Evolutionary conservation across 2,888 invertebrate genomes (phyloP), one percentile per base, ranked within the genome.

Genomic region (Rosalia funebris): DNA sequence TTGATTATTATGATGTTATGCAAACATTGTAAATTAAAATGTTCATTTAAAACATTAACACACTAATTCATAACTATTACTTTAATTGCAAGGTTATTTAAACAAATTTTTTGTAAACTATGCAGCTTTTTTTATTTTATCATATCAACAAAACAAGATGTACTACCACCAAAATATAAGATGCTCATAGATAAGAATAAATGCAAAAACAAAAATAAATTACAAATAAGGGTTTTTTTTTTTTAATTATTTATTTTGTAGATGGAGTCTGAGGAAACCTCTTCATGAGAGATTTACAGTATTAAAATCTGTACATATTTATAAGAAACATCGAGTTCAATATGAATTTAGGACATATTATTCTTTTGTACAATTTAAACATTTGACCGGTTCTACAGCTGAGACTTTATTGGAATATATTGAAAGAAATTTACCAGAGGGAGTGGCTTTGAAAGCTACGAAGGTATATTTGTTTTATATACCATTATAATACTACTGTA

Each of bases 381-480:
- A 91, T 73, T 77, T 99, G 9, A 99, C 99, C 0, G 96, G 95
- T 0, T 97, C 97, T 1, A 99, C 98, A 9, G 91, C 96, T 45
- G 95, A 95, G 69, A 98, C 98, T 7, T 93, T 93, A 78, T 82
- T 99, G 52, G 99, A 99, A 83, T 99, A 99, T 79, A 88, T 98
- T 59, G 91, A 99, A 81, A 85, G 98, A 72, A 98, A 98, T 84
- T 85, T 99, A 54, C 99, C 99, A 0, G 99, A 99, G 85, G 98
- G 98, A 34, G 93, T 98, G 66, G 94, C 95, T 1, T 87, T 99
- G 80, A 96, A 96, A 84, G 90, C 92, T 0, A 92, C 93, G 1
- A 93, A 90, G 84, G 88, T 92, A 72, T n/a, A 25, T 25, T 5
- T 5, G 25, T 25, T 25, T 25, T 25, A 25, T 25, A 5, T 25